phyloP scores from a whole-genome alignment of 2,797 vertebrate genomes.

The Channa striata region DNA sequence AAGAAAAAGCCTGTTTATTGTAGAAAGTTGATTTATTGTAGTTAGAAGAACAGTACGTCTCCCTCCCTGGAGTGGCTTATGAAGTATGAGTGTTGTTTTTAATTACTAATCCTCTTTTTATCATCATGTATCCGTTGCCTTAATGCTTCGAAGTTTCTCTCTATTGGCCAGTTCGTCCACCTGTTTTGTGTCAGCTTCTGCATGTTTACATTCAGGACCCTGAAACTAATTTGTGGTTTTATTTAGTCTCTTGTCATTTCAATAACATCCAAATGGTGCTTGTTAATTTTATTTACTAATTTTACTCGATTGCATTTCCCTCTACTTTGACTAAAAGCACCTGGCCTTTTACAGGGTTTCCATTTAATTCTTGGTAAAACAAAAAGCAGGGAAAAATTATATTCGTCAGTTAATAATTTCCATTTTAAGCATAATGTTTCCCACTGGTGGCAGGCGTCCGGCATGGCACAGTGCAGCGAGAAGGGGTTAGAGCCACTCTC shows the following conservation, averaged over 20 bases:
- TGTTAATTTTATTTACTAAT: conserved; percentile 23
- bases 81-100: no score
- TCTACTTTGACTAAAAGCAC: conserved; percentile 13
- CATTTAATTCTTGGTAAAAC: conserved; percentile 2
- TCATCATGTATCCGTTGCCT: background rate
- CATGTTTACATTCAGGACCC: conserved; percentile 10
- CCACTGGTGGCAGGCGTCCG: conserved; percentile 35
- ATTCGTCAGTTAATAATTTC: conserved; percentile 17
- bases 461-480: conserved; percentile 46
- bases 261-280: conserved; percentile 2
- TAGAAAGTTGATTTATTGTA: no score
- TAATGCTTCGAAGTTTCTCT: conserved; percentile 17
- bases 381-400: background rate
- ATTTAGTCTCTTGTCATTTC: conserved; percentile 19
- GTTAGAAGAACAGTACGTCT: no score
- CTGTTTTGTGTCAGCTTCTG: conserved; percentile 25
- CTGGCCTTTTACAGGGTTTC: background rate
- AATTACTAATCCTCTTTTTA: conserved; percentile 1
- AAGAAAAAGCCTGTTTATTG: no score
- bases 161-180: background rate
- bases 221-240: conserved; percentile 12
- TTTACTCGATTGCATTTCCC: conserved; percentile 8
- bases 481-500: conserved; percentile 78
- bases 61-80: no score
- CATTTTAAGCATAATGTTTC: conserved; percentile 31